Evolutionary conservation across 30 jellyfish, hydroid and myxozoan genomes (phyloP), one percentile per base, ranked within the genome.

Genomic region (Aurelia coerulea): DNA sequence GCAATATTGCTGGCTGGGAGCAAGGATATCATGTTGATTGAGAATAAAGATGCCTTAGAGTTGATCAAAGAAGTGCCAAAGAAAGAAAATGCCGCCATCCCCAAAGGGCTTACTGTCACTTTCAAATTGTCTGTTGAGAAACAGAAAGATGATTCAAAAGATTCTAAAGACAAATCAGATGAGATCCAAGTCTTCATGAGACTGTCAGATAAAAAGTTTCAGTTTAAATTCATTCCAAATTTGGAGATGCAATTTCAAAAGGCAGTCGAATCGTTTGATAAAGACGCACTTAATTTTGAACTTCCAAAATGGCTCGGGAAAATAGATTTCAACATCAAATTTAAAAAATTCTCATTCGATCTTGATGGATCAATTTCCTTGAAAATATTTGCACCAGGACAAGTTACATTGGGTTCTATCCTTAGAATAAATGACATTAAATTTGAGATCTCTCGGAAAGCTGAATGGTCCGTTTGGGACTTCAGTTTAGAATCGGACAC

Each of bases 241-340:
- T 73, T 73, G 4, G 84, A 73, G 56, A 18, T 51, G 12, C 41
- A 49, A 11, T 19, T 73, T 39, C 41, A 42, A 11, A 41, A 73
- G 5, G 46, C 70, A 15, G 13, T 73, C 16, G 19, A 73, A 12
- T 16, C 56, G 84, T 73, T 73, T 73, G 84, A 34, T 5, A 73
- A 73, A 41, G 56, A 49, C 23, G 12, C 84, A 19, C 4, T 73
- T 42, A 51, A 49, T 7, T 32, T 46, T 31, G 84, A 73, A 54
- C 70, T 73, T 31, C 84, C 84, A 49, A 46, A 73, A 7, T 73
- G 84, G 84, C 42, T 73, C 29, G 70, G 84, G 32, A 54, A 73
- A 73, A 10, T 39, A 51, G 65, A 51, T 8, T 66, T 46, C 10
- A 51, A 42, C 17, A 49, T 73, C 70, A 46, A 50, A 23, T 73